Conservation (phyloP, 2,113 vertebrate genomes). For the Pachycephala philippinensis region DNA sequence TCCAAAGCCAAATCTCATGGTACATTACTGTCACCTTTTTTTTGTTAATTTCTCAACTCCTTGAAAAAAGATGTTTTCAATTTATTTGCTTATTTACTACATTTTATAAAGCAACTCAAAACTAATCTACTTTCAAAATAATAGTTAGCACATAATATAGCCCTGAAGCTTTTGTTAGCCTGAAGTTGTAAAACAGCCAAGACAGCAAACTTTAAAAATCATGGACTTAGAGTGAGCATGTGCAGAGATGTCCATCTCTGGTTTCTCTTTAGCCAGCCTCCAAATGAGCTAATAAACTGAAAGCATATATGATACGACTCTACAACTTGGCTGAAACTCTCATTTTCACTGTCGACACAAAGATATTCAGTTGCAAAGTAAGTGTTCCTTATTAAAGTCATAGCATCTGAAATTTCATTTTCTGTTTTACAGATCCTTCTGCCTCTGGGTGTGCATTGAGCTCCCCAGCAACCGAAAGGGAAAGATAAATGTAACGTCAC, state of each 20-base stretch:
- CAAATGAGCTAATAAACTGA: conserved; percentile 65
- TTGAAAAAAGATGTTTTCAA: background rate
- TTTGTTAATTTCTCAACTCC: background rate
- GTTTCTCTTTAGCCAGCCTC: conserved; percentile 48
- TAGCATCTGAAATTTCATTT: conserved; percentile 16
- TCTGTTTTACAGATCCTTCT: conserved; percentile 22
- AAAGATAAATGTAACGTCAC: background rate
- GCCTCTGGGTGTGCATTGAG: background rate
- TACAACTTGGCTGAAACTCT: conserved; percentile 21
- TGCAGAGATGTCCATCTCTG: conserved; percentile 61
- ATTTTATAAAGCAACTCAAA: background rate
- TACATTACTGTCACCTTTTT: background rate
- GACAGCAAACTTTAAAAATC: conserved; percentile 51
- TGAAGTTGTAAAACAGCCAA: conserved; percentile 36
- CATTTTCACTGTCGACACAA: conserved; percentile 29
- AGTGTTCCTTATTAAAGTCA: background rate
- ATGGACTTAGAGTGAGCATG: conserved; percentile 39
- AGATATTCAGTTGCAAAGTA: conserved; percentile 6
- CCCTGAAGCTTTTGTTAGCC: conserved; percentile 30
- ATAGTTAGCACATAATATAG: background rate
- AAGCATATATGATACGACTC: conserved; percentile 49
- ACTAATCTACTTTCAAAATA: background rate
- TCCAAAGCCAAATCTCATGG: background rate
- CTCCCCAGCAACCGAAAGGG: background rate
- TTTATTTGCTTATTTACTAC: background rate